Conservation (phyloP, 2,113 vertebrate genomes). For the Ifrita kowaldi region DNA sequence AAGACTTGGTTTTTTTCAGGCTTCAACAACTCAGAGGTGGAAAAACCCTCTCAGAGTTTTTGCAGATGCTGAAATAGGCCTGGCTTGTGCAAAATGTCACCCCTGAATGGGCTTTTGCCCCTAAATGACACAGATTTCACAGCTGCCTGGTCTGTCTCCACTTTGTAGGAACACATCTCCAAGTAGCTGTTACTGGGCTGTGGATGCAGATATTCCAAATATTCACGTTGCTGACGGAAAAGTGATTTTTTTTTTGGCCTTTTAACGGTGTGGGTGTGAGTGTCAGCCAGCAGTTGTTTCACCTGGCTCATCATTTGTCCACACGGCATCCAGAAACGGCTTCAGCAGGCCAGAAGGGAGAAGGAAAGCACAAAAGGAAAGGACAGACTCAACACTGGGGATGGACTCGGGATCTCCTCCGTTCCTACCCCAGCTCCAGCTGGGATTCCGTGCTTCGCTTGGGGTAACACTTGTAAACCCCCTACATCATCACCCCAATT, state of each 20-base stretch:
- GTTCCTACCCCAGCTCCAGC: background rate
- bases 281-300: background rate
- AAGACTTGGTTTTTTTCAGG: background rate
- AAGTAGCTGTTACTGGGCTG: background rate
- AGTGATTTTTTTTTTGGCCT: background rate
- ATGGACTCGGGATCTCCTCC: background rate
- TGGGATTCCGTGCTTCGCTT: background rate
- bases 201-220: background rate
- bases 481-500: background rate
- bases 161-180: background rate
- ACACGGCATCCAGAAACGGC: background rate
- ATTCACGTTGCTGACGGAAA: background rate
- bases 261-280: background rate
- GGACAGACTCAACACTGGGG: background rate
- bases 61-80: background rate
- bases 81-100: background rate
- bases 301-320: background rate
- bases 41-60: background rate
- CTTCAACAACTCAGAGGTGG: background rate
- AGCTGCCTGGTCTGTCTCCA: background rate
- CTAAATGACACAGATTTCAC: background rate
- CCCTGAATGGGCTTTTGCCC: background rate
- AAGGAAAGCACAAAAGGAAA: background rate
- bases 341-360: background rate
- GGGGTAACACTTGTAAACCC: background rate